Base-by-base conservation (phyloP, 35 echinoderm and acorn worm genomes). In the Apostichopus japonicus region DNA sequence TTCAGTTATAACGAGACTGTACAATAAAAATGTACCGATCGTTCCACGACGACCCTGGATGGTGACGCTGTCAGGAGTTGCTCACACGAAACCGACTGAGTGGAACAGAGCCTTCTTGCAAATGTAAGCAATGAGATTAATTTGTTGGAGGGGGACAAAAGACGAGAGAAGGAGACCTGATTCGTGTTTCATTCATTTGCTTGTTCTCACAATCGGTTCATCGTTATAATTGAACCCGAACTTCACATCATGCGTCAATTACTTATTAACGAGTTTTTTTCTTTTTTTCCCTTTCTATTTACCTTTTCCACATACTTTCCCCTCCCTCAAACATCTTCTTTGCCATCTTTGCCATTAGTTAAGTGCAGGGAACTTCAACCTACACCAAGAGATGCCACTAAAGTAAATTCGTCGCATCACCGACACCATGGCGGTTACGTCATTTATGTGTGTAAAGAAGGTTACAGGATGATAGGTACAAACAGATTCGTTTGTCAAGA, bases 401-500 rank as follows among this genome's bases (percentile, higher is more conserved):
- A 15, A 21, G 21, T 84, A 7, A 56, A n/a, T 55, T 56, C 53
- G 4, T 8, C 17, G 1, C 6, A 84, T 21, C 24, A 84, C n/a
- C 22, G 27, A 58, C 17, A 84, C 21, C 81, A 84, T 57, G 81
- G 81, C 55, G 15, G 81, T 17, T 57, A 57, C 14, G 81, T 58
- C 14, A 22, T 84, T 4, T 84, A 84, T 57, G 24, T 84, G 6
- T 84, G 81, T 84, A 5, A 84, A 8, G 81, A 57, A 58, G 6
- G 24, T 19, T 57, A 84, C n/a, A 53, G 17, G 4, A 84, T 84
- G 81, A 84, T 58, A 8, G 81, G 81, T 21, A 84, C 81, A 6
- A 84, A 84, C 56, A 55, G 81, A 6, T 84, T 84, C 53, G 81
- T 84, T 58, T 84, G 81, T n/a, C 53, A 84, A 23, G 81, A 84